phyloP scores from a whole-genome alignment of 2,797 vertebrate species.

The Macropus fuliginosus region DNA sequence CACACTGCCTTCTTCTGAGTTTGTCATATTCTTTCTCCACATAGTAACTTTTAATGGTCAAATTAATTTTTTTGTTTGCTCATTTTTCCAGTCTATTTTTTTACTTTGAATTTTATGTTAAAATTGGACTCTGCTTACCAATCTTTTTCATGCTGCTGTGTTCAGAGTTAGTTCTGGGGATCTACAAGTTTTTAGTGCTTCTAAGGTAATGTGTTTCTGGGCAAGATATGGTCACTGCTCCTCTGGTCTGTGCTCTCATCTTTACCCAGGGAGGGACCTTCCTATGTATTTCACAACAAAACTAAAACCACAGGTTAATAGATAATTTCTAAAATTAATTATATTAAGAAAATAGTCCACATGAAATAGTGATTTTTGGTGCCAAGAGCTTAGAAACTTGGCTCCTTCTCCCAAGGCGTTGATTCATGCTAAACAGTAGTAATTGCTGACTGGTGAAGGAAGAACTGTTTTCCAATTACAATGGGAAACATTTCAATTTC shows the following conservation, averaged over 20 bases:
- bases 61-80: background rate
- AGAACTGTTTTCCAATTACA: slow-evolving; percentile 42
- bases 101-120: background rate
- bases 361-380: slow-evolving; percentile 12
- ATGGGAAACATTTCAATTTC: slow-evolving; percentile 58
- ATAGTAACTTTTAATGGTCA: background rate
- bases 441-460: slow-evolving; percentile 13
- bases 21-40: background rate
- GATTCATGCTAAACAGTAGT: slow-evolving; percentile 10
- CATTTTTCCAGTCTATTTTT: background rate
- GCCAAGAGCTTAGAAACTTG: slow-evolving; percentile 18
- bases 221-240: background rate
- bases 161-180: background rate
- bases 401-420: background rate
- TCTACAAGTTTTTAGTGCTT: background rate
- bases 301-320: background rate
- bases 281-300: slow-evolving; percentile 21
- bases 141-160: background rate
- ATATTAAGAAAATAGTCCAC: background rate
- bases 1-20: background rate
- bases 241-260: background rate
- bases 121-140: background rate
- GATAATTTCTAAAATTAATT: background rate
- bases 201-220: background rate
- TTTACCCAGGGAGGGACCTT: background rate